Evolutionary conservation across 1,140 invertebrate genomes (phyloP).

Genomic region (Galendromus occidentalis): DNA sequence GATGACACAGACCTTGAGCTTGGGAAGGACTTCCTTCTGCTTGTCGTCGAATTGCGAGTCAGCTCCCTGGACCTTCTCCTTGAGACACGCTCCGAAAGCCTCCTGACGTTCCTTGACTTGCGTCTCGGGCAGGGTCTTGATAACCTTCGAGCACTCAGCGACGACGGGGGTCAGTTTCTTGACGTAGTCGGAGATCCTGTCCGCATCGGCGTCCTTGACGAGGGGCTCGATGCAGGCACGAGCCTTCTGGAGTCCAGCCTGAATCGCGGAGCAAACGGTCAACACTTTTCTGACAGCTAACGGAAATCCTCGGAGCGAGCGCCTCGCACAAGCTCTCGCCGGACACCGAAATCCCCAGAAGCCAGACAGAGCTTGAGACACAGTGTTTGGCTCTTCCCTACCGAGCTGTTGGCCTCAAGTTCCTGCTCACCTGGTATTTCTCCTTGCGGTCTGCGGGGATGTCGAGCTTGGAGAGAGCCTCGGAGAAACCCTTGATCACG

Average conservation of each 20-base stretch:
- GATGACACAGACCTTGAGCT: not conserved
- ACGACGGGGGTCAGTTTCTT: conserved; percentile 4
- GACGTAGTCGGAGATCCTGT: not conserved
- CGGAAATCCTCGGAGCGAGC: no score
- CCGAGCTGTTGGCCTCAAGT: no score
- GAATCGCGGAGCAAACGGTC: no score
- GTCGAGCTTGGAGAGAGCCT: not conserved
- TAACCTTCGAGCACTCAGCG: not conserved
- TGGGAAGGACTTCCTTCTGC: conserved; percentile 6
- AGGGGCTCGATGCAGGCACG: not conserved
- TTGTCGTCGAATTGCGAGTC: conserved; percentile 7
- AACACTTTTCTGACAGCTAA: no score
- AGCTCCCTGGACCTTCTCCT: conserved; percentile 7
- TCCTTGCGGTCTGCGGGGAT: not conserved
- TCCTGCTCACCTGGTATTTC: not conserved
- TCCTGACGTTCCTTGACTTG: conserved; percentile 3
- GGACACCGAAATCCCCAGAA: no score
- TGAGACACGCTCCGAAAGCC: not conserved
- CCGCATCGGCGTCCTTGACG: not conserved
- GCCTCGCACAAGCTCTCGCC: no score
- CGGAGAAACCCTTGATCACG: not conserved
- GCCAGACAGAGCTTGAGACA: no score
- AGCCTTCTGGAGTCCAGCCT: not conserved
- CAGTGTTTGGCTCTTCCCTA: no score
- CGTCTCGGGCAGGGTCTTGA: not conserved